These are phyloP conservation scores for Hyperoplus immaculatus DNA, from an alignment of 2,797 vertebrate species.

Conservation along the genomic window DNA sequence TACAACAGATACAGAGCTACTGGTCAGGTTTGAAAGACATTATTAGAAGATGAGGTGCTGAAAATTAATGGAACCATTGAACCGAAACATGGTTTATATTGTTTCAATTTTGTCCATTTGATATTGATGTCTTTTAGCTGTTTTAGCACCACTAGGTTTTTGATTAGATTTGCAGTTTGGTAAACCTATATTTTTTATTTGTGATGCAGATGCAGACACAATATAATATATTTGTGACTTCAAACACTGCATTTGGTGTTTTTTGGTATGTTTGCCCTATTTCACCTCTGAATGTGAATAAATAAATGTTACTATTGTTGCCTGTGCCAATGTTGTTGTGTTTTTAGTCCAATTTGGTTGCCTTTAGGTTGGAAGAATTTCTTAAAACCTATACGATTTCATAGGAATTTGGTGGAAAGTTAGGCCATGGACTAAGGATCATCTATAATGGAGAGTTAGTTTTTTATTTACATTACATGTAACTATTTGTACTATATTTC, in stretches of 20 bases:
- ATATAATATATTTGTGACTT: background rate
- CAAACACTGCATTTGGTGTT: background rate
- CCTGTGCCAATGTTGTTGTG: background rate
- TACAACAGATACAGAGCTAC: conserved; percentile 26
- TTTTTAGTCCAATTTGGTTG: background rate
- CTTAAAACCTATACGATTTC: too few relatives aligned
- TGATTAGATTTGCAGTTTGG: background rate
- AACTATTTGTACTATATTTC: too few relatives aligned
- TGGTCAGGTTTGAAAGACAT: conserved; percentile 5
- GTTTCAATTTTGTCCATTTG: background rate
- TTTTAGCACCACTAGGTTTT: background rate
- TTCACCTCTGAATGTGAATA: background rate
- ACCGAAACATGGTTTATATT: background rate
- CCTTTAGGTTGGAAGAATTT: too few relatives aligned
- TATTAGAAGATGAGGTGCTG: conserved; percentile 2
- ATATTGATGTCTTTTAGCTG: background rate
- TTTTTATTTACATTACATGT: background rate
- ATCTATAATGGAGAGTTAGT: background rate
- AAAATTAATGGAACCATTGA: conserved; percentile 3
- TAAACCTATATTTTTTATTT: background rate
- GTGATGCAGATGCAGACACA: background rate
- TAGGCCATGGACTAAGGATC: background rate
- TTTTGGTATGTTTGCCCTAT: background rate
- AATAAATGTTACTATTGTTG: background rate
- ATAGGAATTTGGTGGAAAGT: too few relatives aligned